Percentiles rank a stretch among this genome's conserved stretches.
Conservation (phyloP, 1,140 invertebrate species). For the Trichoplusia ni region DNA sequence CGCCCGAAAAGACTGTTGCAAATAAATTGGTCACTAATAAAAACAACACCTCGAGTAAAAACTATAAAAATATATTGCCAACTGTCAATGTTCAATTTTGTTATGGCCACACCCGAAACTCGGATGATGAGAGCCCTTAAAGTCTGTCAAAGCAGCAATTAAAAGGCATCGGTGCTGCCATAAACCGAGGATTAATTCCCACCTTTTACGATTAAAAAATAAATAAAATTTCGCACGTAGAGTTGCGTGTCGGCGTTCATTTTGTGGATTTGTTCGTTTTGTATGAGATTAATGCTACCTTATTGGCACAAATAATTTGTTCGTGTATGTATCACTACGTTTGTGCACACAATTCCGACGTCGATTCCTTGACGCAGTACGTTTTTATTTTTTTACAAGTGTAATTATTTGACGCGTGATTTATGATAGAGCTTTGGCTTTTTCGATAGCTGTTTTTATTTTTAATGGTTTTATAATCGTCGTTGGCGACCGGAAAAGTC, state of each 20-base stretch:
- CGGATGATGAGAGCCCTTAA: conserved; percentile 50
- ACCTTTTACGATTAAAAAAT: conserved; percentile 44
- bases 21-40: conserved; percentile 66
- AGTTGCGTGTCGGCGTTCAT: conserved; percentile 36
- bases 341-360: conserved; percentile 13
- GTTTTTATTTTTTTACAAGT: conserved; percentile 44
- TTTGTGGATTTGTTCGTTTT: conserved; percentile 32
- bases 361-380: conserved; percentile 25
- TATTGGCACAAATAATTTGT: conserved; percentile 33
- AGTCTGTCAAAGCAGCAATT: conserved; percentile 76
- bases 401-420: conserved; percentile 41
- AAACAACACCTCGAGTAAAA: conserved; percentile 68
- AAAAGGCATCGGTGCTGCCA: conserved; percentile 66
- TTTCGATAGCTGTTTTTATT: conserved; percentile 11
- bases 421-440: conserved; percentile 37
- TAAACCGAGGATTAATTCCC: conserved; percentile 66
- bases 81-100: conserved; percentile 66
- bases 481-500: conserved; percentile 31
- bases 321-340: conserved; percentile 21
- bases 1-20: conserved; percentile 41
- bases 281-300: conserved; percentile 33
- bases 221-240: conserved; percentile 33
- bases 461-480: conserved; percentile 45
- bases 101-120: conserved; percentile 69
- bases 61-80: conserved; percentile 75